Evolutionary conservation across 2,888 invertebrate genomes (phyloP), one percentile per base, ranked within the genome.

Genomic region (Campopleginae sp.): DNA sequence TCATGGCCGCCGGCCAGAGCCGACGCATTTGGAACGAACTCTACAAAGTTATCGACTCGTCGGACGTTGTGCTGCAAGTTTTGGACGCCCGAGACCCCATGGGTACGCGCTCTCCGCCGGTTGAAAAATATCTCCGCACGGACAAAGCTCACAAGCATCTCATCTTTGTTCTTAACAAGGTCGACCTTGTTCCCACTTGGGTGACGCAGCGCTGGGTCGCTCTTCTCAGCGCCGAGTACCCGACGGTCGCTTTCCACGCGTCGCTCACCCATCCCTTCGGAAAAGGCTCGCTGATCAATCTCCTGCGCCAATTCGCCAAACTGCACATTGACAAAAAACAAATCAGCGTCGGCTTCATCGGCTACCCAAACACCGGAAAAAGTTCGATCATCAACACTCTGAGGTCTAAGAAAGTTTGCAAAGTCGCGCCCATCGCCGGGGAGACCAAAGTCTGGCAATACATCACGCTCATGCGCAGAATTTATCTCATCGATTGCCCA

Each of bases 381-480:
- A 99, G 99, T 86, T 99, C 99, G 0, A 96, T 99, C 7, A 99
- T 99, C 87, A 99, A 99, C 94, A 98, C 99, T 0, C 94, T 99
- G 80, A 95, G 98, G 79, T 97, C 98, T 12, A 99, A 99, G 92
- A 99, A 99, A 94, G 99, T 99, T 0, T 99, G 99, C 93, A 99
- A 99, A 94, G 99, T 97, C 0, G 99, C 99, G 5, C 99, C 99
- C 0, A 98, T 99, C 91, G 99, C 99, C 81, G 99, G 99, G 6
- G 98, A 98, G 94, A 98, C 98, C 0, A 98, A 98, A 95, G 99
- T 99, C 1, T 99, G 99, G 99, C 99, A 99, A 93, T 99, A 99
- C 93, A 98, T 99, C 61, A 99, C 99, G 0, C 94, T 99, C 77
- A 99, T 99, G 99, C 96, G 96, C 90, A 95, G 98, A 89, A 99